Evolutionary conservation across 2,797 vertebrate genomes (phyloP), one percentile per base, ranked within the genome.

Genomic region (Pseudopleuronectes americanus): DNA sequence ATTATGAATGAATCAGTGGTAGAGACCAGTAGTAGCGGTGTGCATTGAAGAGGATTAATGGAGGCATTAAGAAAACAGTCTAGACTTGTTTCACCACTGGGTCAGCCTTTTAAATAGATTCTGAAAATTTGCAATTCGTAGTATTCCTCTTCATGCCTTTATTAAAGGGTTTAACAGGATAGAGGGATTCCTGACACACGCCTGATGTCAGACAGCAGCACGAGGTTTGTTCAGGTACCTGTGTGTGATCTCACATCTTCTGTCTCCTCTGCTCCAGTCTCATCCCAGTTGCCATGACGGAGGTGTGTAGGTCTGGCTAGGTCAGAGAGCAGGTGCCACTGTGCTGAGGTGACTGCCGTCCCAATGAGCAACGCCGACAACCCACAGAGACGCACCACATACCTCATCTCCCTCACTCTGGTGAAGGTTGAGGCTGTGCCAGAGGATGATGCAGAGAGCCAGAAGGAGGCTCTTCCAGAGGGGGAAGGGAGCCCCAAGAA

Each of bases 371-470:
- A 94, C 87, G 93, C 92, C 21, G 94, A 91, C 84, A 95, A 94
- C 86, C 94, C 96, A 89, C 96, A 96, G 94, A 96, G 93, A 91
- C 95, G 96, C 92, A 97, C 96, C 95, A 98, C 96, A 94, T 98
- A 97, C 95, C 96, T 97, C 93, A 98, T 98, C 90, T 98, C 96
- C 90, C 96, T 98, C 90, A 98, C 97, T 72, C 95, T 97, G 85
- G 96, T 98, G 92, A 98, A 97, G 95, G 95, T 98, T 84, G 97
- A 98, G 93, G 95, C 96, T 57, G 94, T 97, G 85, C 89, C 89
- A 81, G 93, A 91, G 47, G 91, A 93, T 85, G 94, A 86, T 69
- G 89, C 81, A 33, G 92, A 72, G 71, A 89, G 60, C 71, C 85
- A 87, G 78, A 76, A 59, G 64, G 88, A 91, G 79, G 81, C 71